Percentiles rank a stretch among this genome's conserved stretches.
Conservation (phyloP, 1,140 invertebrate species). For the Galleria mellonella region DNA sequence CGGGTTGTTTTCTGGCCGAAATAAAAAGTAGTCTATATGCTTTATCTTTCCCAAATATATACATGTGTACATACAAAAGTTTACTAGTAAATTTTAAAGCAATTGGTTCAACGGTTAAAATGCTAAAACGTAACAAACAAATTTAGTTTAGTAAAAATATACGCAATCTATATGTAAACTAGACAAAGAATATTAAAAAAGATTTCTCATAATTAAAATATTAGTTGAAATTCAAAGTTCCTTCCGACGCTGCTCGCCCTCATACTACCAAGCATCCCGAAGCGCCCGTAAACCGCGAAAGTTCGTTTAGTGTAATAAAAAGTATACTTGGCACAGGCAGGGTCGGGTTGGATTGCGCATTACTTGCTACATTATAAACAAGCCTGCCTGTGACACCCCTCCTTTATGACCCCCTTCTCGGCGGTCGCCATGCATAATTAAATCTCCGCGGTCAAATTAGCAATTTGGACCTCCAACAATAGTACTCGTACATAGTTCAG, state of each 20-base stretch:
- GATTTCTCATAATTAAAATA: no score
- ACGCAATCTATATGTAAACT: no score
- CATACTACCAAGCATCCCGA: constrained; percentile 9
- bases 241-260: no score
- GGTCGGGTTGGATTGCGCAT: constrained; percentile 49
- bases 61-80: not conserved
- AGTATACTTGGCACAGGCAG: constrained; percentile 51
- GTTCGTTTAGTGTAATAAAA: constrained; percentile 61
- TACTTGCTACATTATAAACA: constrained; percentile 70
- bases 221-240: no score
- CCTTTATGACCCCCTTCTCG: constrained; percentile 51
- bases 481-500: constrained; percentile 63
- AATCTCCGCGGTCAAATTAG: constrained; percentile 70
- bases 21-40: no score
- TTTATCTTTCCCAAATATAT: not conserved
- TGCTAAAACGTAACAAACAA: no score
- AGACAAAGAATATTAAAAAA: no score
- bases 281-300: constrained; percentile 48
- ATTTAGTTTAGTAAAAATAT: no score
- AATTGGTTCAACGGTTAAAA: no score
- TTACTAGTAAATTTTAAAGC: no score
- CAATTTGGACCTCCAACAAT: constrained; percentile 63
- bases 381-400: constrained; percentile 56
- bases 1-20: no score
- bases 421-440: constrained; percentile 66